Evolutionary conservation across 2,888 invertebrate species (phyloP), one percentile per base, ranked within the genome.

Genomic region (Leptura quadrifasciata): DNA sequence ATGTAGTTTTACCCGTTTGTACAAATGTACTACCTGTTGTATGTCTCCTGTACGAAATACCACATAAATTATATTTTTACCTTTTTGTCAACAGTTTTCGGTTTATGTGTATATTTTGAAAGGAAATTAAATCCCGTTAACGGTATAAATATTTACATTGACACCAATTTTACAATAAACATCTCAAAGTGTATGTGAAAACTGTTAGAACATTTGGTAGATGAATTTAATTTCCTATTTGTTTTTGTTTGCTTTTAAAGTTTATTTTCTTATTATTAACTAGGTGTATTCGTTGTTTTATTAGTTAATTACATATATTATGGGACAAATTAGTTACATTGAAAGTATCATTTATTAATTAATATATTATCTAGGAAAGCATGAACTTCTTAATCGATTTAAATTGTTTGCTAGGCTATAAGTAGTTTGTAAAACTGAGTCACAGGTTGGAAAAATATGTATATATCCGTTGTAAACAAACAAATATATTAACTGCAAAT

Each of bases 41-140:
- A 31, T 6, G 6, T 31, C 27, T 31, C 27, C 0, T 31, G 27
- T 6, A 31, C 5, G 27, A 31, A 6, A 31, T 31, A 31, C 27
- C 27, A 31, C 39, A 39, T 39, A 39, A 39, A 12, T 68, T 52
- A 47, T 21, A n/a, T 47, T 12, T 47, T 57, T 17, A 57, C 35
- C n/a, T 35, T 31, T 63, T 39, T 39, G 39, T 39, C 15, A 15
- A 39, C 39, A 39, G 39, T 15, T 2, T 39, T 39, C 12, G 15
- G 39, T 39, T 10, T 39, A 39, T 39, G 39, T 39, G 39, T 39
- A 39, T 39, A 39, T 39, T 39, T 39, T 39, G 39, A 39, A 39
- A 39, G 39, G 39, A 39, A 39, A 15, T 31, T 31, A 31, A 31
- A 31, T 31, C 3, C 27, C 27, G 8, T 12, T 39, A 39, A 15